Conservation (phyloP, 2,113 vertebrate genomes). For the Indicator indicator region DNA sequence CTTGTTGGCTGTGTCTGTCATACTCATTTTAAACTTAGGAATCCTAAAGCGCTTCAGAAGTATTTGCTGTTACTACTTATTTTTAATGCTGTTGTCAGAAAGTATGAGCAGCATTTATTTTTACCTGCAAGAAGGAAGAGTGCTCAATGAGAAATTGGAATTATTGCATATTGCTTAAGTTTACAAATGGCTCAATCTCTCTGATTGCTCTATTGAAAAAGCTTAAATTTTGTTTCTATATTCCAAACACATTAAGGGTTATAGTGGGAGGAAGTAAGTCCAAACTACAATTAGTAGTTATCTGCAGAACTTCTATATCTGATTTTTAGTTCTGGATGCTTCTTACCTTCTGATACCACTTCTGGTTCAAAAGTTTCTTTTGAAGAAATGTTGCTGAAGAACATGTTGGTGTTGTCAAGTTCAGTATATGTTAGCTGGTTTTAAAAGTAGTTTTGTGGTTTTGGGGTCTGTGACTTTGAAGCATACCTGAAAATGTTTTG, state of each 20-base stretch:
- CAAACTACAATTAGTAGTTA: not conserved
- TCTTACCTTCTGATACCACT: not conserved
- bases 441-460: not conserved
- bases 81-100: not conserved
- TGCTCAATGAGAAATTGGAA: not conserved
- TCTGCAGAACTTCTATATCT: not conserved
- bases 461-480: not conserved
- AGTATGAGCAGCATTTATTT: not conserved
- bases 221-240: not conserved
- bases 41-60: not conserved
- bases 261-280: not conserved
- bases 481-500: not conserved
- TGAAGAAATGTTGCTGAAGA: not conserved
- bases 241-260: not conserved
- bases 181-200: not conserved
- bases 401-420: not conserved
- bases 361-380: not conserved
- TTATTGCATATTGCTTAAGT: not conserved
- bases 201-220: not conserved
- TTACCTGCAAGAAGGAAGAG: not conserved
- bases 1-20: not conserved
- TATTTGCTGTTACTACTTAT: not conserved
- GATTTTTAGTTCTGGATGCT: not conserved
- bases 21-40: not conserved
- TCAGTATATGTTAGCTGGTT: not conserved